Evolutionary conservation across 1,140 invertebrate genomes (phyloP), one percentile per base, ranked within the genome.

Genomic region (Aphelinus atriplicis): DNA sequence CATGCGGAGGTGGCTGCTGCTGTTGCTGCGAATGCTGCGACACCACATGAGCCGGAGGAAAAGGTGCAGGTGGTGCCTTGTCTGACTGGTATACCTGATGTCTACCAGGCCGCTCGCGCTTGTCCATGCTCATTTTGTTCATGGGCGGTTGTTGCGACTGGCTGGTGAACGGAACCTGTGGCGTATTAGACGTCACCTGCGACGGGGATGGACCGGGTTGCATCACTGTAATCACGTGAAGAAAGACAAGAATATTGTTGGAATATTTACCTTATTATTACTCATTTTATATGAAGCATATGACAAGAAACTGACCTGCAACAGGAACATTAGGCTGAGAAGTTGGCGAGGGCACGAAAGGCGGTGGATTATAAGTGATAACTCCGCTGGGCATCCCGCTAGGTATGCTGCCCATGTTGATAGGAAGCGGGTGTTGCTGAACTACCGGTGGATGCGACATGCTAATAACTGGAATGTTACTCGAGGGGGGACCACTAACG

Each of bases 311-410:
- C 60, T 48, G 64, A 75, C 73, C 73, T 51, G 58, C 46, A 71
- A 65, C 68, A 60, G 68, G 5, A 66, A 71, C 67, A 26, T 43
- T 76, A 72, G 82, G 77, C 67, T 69, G 76, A 75, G 79, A 76
- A 73, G 73, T 79, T 72, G 84, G 80, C 77, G 86, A 81, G 78
- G 86, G 80, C 63, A 85, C 80, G 78, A 83, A 84, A 42, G 87
- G 86, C 71, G 85, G 86, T 68, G 86, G 85, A 76, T 84, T 85
- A 70, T 86, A 88, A 53, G 84, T 79, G 47, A 88, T 83, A 71
- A 88, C 84, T 80, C 86, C 86, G 78, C 84, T 86, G 53, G 86
- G 83, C 71, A 87, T 83, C 77, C 85, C 85, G 80, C 83, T 86
- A 58, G 86, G 83, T 74, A 86, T 84, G 79, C 87, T 84, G 70